Percentiles rank a stretch among this genome's conserved stretches.
Evolutionary conservation across 2,888 invertebrate species (phyloP).

Genomic region (Salticus scenicus): DNA sequence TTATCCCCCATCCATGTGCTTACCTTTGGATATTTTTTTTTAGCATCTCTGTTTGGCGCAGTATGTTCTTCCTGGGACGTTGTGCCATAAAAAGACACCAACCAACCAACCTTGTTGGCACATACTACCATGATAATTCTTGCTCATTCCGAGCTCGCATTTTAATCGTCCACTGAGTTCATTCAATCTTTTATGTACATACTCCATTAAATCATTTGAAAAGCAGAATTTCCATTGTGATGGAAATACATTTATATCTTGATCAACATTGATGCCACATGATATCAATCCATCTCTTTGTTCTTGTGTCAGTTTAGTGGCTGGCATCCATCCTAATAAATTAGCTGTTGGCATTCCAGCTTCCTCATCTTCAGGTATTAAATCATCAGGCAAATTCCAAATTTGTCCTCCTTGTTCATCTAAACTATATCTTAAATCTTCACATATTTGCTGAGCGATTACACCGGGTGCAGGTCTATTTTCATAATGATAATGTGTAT

Average conservation of each 20-base stretch:
- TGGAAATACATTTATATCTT: background rate
- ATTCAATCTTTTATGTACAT: background rate
- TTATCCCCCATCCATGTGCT: no score
- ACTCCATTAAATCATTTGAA: background rate
- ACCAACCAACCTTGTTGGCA: background rate
- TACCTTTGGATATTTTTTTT: no score
- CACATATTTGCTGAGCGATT: background rate
- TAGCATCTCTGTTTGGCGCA: no score
- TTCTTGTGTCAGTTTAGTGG: background rate
- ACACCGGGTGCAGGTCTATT: background rate
- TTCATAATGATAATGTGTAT: background rate
- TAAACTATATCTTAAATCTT: background rate
- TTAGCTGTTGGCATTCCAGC: conserved; percentile 16
- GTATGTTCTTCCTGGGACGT: no score
- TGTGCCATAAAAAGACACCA: no score
- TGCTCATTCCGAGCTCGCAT: background rate
- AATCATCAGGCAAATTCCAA: background rate
- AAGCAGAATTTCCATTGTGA: background rate
- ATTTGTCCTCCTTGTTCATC: background rate
- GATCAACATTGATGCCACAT: background rate
- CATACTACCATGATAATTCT: background rate
- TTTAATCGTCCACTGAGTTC: conserved; percentile 4
- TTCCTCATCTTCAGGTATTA: background rate
- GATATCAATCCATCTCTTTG: background rate
- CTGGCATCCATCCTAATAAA: conserved; percentile 19